These are phyloP conservation scores for Aramus guarauna DNA, from an alignment of 2,113 vertebrate genomes.

Conservation along the genomic window DNA sequence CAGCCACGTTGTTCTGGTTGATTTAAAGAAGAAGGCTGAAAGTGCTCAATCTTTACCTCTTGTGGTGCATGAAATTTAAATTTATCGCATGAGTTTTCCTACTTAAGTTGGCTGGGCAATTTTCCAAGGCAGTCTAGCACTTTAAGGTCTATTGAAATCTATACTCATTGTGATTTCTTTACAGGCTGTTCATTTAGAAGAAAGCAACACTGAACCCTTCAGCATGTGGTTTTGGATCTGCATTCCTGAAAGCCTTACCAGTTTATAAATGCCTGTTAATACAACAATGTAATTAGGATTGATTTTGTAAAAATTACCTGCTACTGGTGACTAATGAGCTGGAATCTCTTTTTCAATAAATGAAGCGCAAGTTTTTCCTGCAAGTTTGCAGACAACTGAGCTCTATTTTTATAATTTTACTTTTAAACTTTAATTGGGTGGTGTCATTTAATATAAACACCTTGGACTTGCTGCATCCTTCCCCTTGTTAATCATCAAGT, in stretches of 20 bases:
- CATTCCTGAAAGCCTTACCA: constrained; percentile 66
- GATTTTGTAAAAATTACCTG: constrained; percentile 55
- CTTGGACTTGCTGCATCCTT: not conserved
- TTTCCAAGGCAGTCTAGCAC: not conserved
- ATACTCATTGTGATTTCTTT: constrained; percentile 28
- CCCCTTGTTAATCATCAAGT: not conserved
- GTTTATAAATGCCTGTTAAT: constrained; percentile 59
- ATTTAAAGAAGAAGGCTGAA: not conserved
- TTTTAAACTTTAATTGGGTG: not conserved
- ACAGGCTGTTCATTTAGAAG: constrained; percentile 90
- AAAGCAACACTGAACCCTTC: constrained; percentile 82
- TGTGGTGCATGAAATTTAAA: not conserved
- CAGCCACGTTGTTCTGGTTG: not conserved
- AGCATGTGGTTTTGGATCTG: constrained; percentile 13
- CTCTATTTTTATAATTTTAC: constrained; percentile 8
- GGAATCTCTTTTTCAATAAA: constrained; percentile 69
- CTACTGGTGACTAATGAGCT: constrained; percentile 37
- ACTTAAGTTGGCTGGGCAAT: not conserved
- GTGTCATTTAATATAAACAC: not conserved
- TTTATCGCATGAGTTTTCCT: not conserved
- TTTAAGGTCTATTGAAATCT: not conserved
- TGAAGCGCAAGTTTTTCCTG: constrained; percentile 12
- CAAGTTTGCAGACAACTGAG: not conserved
- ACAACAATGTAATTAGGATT: constrained; percentile 44
- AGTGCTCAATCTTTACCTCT: not conserved